Evolutionary conservation across 2,888 invertebrate genomes (phyloP).

Genomic region (Callyntrura guangdongensis): DNA sequence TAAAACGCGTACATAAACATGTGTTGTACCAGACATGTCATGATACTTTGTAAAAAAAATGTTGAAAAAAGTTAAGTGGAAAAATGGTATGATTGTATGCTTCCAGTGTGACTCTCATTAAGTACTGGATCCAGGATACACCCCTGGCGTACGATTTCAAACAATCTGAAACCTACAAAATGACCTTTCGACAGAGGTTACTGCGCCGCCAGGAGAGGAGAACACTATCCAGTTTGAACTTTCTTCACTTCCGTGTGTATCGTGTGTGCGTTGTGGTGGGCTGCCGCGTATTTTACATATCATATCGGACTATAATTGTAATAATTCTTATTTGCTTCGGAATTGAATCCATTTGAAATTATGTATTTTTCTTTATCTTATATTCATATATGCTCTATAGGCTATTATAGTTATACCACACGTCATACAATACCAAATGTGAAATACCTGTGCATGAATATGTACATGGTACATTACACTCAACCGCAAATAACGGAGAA

Average conservation of each 20-base stretch:
- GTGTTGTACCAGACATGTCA: not conserved
- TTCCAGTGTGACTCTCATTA: conserved; percentile 45
- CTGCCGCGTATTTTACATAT: not conserved
- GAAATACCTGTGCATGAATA: not conserved
- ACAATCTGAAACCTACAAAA: conserved; percentile 75
- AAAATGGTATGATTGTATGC: conserved; percentile 25
- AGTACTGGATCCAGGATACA: not conserved
- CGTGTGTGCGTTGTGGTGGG: conserved; percentile 1
- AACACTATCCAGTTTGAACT: conserved; percentile 60
- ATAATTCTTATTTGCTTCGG: conserved; percentile 20
- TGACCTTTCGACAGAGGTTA: conserved; percentile 76
- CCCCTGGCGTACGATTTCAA: conserved; percentile 66
- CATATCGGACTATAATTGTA: conserved; percentile 49
- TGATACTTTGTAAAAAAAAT: conserved; percentile 44
- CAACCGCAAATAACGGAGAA: conserved; percentile 41
- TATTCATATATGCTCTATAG: not conserved
- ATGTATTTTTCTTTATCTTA: conserved; percentile 13
- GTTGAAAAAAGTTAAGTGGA: conserved; percentile 26
- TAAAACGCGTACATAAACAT: too few relatives aligned
- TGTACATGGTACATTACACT: conserved; percentile 13
- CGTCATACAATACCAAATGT: not conserved
- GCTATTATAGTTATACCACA: too few relatives aligned
- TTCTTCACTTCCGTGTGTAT: conserved; percentile 65
- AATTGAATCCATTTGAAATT: conserved; percentile 54
- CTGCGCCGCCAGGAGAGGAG: conserved; percentile 58